phyloP scores from a whole-genome alignment of 2,797 vertebrate genomes.

The Dallia pectoralis region DNA sequence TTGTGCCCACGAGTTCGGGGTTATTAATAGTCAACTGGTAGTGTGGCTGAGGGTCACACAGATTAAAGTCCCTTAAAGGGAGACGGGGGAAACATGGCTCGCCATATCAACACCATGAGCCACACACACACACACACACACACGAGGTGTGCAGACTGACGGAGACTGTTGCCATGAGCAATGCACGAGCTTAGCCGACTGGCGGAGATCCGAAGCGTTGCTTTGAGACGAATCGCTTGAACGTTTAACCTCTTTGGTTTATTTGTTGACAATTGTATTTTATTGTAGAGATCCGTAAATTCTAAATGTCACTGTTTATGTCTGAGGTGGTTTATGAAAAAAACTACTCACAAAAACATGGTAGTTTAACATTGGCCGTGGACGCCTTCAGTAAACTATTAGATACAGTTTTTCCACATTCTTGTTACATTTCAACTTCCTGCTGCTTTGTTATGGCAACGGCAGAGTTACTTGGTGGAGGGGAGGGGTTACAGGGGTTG shows the following conservation, averaged over 20 bases:
- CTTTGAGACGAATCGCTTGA: no score
- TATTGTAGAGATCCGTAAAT: no score
- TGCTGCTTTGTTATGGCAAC: constrained; percentile 12
- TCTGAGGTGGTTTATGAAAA: no score
- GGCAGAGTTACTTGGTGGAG: neutral
- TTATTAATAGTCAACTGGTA: constrained; percentile 77
- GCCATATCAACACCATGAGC: constrained; percentile 43
- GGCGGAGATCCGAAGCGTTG: no score
- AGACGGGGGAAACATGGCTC: constrained; percentile 49
- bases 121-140: constrained; percentile 8
- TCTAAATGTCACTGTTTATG: no score
- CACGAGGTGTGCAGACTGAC: neutral
- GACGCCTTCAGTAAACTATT: no score
- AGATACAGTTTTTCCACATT: constrained; percentile 3
- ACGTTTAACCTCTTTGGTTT: no score
- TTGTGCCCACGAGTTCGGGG: constrained; percentile 38
- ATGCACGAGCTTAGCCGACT: neutral
- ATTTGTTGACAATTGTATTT: no score
- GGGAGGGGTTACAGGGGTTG: neutral
- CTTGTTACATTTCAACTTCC: constrained; percentile 20
- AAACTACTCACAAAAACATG: neutral
- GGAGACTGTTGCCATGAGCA: neutral
- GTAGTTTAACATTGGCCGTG: neutral
- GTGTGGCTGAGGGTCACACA: constrained; percentile 64
- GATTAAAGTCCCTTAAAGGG: constrained; percentile 71